Evolutionary conservation across 2,797 vertebrate species (phyloP), one percentile per base, ranked within the genome.

Genomic region (Brotula barbata): DNA sequence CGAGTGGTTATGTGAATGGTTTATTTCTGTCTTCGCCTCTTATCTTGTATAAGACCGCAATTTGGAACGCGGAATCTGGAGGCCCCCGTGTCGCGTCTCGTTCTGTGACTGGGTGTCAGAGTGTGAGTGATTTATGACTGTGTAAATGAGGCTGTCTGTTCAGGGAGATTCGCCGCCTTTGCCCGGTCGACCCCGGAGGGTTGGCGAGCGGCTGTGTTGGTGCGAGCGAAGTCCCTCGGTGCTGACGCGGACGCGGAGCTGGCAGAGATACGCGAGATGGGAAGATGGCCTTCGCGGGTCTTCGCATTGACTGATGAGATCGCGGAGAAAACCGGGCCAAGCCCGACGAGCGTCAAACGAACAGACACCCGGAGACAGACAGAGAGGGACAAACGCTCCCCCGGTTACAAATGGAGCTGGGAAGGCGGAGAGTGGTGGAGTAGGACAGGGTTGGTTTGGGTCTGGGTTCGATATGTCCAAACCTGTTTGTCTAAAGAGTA

Each of bases 241-340:
- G 89, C 89, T 90, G 90, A 90, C 86, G 84, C 84, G 85, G 80
- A 84, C 82, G 69, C 66, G 50, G 64, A 59, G 50, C 68, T 84
- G 87, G 83, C 80, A 82, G 73, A 71, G 82, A 85, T 73, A 82
- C 78, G 70, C 46, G 58, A 75, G 78, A 82, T 78, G 69, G 63
- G 78, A 53, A 75, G 81, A 83, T 72, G 84, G 89, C 86, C 87
- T 88, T 90, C 87, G 75, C 86, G 75, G 83, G 83, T 86, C 78
- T 67, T 87, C 85, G 80, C 83, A 44, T 46, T 87, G 88, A 89
- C 85, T 88, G 88, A 90, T 88, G 87, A 85, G 84, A 88, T 87
- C 82, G 86, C 84, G 87, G 82, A 61, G 76, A 87, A n/a, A 90
- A 88, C 62, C 81, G 85, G 89, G 87, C 80, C 87, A 79, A 76